Evolutionary conservation across 2,113 vertebrate genomes (phyloP).

Genomic region (Nematolebias whitei): DNA sequence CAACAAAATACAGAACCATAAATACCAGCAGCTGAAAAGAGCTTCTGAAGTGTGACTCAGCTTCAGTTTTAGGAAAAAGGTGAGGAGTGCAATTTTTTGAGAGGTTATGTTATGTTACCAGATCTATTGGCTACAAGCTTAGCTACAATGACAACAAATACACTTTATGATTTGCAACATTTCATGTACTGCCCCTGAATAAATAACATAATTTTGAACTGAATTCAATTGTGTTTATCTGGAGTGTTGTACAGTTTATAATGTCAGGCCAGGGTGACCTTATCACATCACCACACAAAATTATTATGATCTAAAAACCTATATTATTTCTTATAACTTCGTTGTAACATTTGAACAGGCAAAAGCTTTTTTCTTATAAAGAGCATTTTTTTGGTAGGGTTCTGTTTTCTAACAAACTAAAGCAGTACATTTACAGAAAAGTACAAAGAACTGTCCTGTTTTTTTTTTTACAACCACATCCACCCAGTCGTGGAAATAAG

Average conservation of each 20-base stretch:
- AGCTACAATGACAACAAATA: no score
- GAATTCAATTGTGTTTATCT: constrained; percentile 4
- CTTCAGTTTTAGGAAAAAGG: no score
- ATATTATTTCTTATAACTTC: not conserved
- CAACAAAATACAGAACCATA: no score
- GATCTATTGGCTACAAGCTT: no score
- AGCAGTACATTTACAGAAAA: constrained; percentile 16
- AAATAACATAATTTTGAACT: not conserved
- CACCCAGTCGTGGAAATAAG: constrained; percentile 33
- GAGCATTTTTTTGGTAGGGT: not conserved
- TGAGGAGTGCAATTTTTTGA: no score
- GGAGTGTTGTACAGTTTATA: not conserved
- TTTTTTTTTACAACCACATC: constrained; percentile 7
- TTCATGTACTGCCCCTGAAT: not conserved
- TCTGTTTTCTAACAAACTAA: constrained; percentile 20
- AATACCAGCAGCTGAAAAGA: not conserved
- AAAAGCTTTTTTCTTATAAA: constrained; percentile 10
- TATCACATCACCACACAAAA: no score
- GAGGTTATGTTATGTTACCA: no score
- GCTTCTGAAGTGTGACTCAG: not conserved
- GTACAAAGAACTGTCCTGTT: not conserved
- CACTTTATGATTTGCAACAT: no score
- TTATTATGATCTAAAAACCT: no score
- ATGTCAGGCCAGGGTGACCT: not conserved
- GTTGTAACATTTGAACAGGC: not conserved